These are phyloP conservation scores for Kryptolebias ocellatus DNA, from an alignment of 2,797 vertebrate species.

Conservation along the genomic window DNA sequence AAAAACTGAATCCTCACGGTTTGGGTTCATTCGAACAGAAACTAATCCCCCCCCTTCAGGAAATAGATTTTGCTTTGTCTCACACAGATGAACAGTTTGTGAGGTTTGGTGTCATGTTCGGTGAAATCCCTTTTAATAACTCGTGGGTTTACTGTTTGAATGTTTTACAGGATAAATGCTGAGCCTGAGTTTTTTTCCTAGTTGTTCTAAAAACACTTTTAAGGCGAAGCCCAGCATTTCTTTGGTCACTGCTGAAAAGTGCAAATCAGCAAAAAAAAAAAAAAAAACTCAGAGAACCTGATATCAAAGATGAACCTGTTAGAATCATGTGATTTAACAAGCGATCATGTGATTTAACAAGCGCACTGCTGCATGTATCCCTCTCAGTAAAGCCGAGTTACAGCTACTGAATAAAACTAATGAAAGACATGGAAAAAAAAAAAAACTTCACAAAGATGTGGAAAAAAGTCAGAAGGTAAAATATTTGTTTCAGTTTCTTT, in stretches of 20 bases:
- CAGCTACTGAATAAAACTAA: conserved; percentile 35
- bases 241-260: conserved; percentile 43
- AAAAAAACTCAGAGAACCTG: conserved; percentile 38
- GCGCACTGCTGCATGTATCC: conserved; percentile 5
- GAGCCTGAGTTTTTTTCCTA: conserved; percentile 8
- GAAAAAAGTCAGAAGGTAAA: too few species aligned
- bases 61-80: too few species aligned
- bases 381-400: conserved; percentile 37
- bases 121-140: conserved; percentile 8
- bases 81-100: not conserved
- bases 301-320: conserved; percentile 49
- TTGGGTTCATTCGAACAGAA: too few species aligned
- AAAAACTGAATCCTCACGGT: conserved; percentile 44
- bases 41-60: too few species aligned
- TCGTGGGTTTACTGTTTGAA: too few species aligned
- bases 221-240: conserved; percentile 33
- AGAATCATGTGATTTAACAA: too few species aligned
- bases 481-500: too few species aligned
- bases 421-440: conserved; percentile 28
- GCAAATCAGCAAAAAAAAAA: conserved; percentile 59
- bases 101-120: conserved; percentile 12
- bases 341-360: conserved; percentile 53
- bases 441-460: too few species aligned
- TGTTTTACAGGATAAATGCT: conserved; percentile 34
- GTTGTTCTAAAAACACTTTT: conserved; percentile 35